Percentiles rank a stretch among this genome's conserved stretches.
phyloP scores from a whole-genome alignment of 2,888 invertebrate species.

The Microctonus aethiopoides region DNA sequence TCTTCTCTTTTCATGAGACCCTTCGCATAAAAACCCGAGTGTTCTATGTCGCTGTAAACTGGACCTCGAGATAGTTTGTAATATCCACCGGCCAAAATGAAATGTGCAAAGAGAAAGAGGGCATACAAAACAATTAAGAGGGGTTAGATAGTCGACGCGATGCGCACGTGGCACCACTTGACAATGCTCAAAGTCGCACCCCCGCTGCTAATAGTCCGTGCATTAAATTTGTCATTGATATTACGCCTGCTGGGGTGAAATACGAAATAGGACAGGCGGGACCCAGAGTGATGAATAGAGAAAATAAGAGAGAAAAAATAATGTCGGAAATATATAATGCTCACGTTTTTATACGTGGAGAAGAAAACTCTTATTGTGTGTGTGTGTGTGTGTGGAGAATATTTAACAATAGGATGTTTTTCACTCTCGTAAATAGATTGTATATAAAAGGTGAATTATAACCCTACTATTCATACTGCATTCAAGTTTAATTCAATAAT shows the following conservation, averaged over 20 bases:
- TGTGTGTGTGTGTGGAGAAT: too few species aligned
- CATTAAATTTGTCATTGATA: slow-evolving; percentile 66
- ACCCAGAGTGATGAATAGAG: slow-evolving; percentile 24
- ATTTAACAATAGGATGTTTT: slow-evolving; percentile 5
- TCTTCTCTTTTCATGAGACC: slow-evolving; percentile 20
- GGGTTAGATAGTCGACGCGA: slow-evolving; percentile 19
- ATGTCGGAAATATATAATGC: background rate
- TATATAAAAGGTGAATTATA: slow-evolving; percentile 16
- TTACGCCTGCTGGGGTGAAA: slow-evolving; percentile 51
- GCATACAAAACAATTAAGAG: background rate
- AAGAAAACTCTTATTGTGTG: background rate
- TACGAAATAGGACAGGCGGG: slow-evolving; percentile 43
- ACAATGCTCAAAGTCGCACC: slow-evolving; percentile 41
- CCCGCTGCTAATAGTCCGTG: slow-evolving; percentile 64
- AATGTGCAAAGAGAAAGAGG: background rate
- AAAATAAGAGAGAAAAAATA: slow-evolving; percentile 25
- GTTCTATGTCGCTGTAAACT: background rate
- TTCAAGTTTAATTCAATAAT: slow-evolving; percentile 17
- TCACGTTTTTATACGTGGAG: background rate
- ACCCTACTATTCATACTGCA: background rate
- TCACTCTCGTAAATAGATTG: slow-evolving; percentile 21
- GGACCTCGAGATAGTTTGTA: background rate
- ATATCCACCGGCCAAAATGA: background rate
- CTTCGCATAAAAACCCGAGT: background rate
- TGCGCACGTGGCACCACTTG: slow-evolving; percentile 46